These are phyloP conservation scores for Leptestheria dahalacensis DNA, from an alignment of 1,140 invertebrate genomes.

Conservation along the genomic window DNA sequence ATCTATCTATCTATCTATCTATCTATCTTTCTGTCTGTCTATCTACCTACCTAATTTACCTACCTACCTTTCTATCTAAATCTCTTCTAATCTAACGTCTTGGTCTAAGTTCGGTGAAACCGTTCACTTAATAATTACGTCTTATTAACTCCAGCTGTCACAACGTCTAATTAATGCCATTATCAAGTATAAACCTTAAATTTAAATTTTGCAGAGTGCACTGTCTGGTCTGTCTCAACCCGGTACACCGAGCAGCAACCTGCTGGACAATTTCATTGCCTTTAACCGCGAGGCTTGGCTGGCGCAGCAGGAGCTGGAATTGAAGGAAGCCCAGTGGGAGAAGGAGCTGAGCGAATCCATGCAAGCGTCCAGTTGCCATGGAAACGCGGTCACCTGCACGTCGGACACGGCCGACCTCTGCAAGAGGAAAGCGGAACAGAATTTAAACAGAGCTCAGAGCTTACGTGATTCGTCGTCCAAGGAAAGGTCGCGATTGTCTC, in stretches of 20 bases:
- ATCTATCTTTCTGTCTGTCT: too few relatives aligned
- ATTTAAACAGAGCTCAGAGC: not conserved
- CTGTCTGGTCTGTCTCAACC: not conserved
- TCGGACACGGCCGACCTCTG: too few relatives aligned
- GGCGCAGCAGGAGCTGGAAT: conserved; percentile 40
- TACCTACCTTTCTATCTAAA: too few relatives aligned
- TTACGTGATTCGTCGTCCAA: not conserved
- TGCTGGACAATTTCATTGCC: conserved; percentile 39
- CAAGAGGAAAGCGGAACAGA: not conserved
- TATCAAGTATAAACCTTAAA: not conserved
- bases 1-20: too few relatives aligned
- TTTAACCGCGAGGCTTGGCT: conserved; percentile 56
- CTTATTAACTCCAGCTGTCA: too few relatives aligned
- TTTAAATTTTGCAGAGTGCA: not conserved
- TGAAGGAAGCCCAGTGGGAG: conserved; percentile 53
- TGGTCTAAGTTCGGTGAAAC: too few relatives aligned
- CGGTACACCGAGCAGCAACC: not conserved
- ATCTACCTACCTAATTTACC: too few relatives aligned
- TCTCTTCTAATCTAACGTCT: too few relatives aligned
- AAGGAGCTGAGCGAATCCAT: conserved; percentile 48
- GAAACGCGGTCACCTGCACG: not conserved
- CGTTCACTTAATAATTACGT: too few relatives aligned
- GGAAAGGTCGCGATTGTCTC: not conserved
- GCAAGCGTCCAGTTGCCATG: conserved; percentile 25
- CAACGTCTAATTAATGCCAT: not conserved